Base-by-base conservation (phyloP, 2,888 invertebrate species). In the Sialis lutaria region DNA sequence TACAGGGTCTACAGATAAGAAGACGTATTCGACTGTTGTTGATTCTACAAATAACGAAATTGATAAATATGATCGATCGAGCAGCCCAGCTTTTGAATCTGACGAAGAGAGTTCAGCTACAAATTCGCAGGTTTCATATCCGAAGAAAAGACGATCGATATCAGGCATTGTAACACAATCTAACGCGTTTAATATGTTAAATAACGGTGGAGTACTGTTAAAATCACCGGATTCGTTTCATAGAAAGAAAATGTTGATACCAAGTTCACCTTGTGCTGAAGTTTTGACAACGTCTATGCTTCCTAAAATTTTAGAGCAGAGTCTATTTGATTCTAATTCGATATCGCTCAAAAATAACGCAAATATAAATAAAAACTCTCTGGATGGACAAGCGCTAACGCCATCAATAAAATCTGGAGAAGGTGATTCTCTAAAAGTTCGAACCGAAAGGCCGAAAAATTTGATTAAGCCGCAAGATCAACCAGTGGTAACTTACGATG, bases 51-150 rank as follows among this genome's bases (percentile, higher is more conserved):
- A 34, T 22, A 53, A 53, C 52, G 81, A 87, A 60, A 70, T 77
- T 37, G 81, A 87, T 60, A 79, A 78, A 55, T 77, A 78, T 5
- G 87, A 88, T 56, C 72, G 92, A 40, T 92, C 92, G 1, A 92
- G 92, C 58, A 92, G 92, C 61, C 79, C 90, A 1, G 90, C 90
- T 0, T 95, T 93, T 60, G 93, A 93, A 57, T 93, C 93, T 0
- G 93, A 95, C 60, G 92, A 93, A 51, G 93, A 95, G 58, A 83
- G 84, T 51, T 79, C 78, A 0, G 79, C 78, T 0, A 76, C 73
- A 51, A 65, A 70, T 1, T 55, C 55, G 48, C 58, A 50, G 37
- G 45, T 55, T 22, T 53, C 53, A 10, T 72, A 70, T 48, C 56
- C 68, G 1, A 73, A 74, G 51, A 79, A 80, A 58, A 67, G 78